phyloP scores from a whole-genome alignment of 1,140 invertebrate genomes.

The Dryas iulia region DNA sequence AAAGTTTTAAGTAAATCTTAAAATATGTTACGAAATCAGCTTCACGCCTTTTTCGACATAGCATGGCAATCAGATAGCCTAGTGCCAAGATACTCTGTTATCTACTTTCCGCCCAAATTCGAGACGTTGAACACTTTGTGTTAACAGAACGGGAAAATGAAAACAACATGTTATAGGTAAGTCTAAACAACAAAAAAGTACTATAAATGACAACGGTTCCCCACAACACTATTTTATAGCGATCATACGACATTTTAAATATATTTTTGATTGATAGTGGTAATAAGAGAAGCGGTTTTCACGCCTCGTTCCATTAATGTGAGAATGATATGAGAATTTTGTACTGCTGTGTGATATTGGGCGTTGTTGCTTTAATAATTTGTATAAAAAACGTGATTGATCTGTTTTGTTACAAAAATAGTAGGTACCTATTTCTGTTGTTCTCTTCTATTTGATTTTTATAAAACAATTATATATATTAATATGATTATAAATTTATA shows the following conservation, averaged over 20 bases:
- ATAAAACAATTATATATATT: no score
- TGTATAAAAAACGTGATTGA: slow-evolving; percentile 4
- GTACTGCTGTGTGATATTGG: not conserved
- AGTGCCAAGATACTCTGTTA: no score
- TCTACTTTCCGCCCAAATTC: no score
- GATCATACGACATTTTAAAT: not conserved
- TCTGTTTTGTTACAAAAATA: not conserved
- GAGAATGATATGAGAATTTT: slow-evolving; percentile 3
- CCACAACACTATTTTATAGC: not conserved
- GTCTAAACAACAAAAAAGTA: not conserved
- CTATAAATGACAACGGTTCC: not conserved
- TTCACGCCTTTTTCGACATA: no score
- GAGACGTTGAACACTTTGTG: no score
- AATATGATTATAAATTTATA: no score
- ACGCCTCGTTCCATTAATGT: slow-evolving; percentile 8
- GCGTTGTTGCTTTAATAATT: not conserved
- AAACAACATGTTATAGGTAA: not conserved
- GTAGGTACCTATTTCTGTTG: no score
- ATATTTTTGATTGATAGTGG: slow-evolving; percentile 10
- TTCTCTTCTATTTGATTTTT: no score
- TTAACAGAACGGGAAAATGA: no score
- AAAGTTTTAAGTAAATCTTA: no score
- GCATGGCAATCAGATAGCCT: no score
- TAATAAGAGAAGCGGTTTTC: slow-evolving; percentile 11
- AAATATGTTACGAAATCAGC: no score